phyloP scores from a whole-genome alignment of 2,888 invertebrate species.

The Diploptera punctata region DNA sequence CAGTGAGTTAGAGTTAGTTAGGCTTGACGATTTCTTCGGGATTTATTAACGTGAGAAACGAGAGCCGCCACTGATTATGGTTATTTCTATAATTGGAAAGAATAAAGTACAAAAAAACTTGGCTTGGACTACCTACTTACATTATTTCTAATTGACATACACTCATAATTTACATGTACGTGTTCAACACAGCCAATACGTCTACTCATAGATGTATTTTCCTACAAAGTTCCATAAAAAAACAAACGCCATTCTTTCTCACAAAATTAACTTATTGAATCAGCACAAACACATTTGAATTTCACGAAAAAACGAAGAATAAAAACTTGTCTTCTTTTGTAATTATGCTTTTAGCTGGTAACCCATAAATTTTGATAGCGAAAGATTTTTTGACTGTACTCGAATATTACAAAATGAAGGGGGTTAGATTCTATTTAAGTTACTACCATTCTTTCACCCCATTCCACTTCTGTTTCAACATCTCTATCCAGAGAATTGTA shows the following conservation, averaged over 20 bases:
- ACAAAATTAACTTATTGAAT: constrained; percentile 41
- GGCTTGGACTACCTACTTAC: too few relatives aligned
- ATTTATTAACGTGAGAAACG: too few relatives aligned
- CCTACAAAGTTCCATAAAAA: neutral
- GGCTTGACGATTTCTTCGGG: too few relatives aligned
- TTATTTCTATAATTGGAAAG: too few relatives aligned
- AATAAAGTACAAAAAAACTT: too few relatives aligned
- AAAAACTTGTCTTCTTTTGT: constrained; percentile 21
- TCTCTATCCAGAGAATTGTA: constrained; percentile 10
- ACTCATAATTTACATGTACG: neutral
- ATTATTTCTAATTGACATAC: too few relatives aligned
- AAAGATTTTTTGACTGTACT: constrained; percentile 30
- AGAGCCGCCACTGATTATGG: too few relatives aligned
- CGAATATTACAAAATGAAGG: constrained; percentile 24
- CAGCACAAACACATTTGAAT: constrained; percentile 15
- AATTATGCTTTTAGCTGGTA: constrained; percentile 33
- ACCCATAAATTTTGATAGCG: constrained; percentile 37
- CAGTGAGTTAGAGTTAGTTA: too few relatives aligned
- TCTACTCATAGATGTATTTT: neutral
- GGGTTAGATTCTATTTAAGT: constrained; percentile 29
- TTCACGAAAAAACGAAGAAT: constrained; percentile 15
- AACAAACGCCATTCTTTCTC: constrained; percentile 28
- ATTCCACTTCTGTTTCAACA: neutral
- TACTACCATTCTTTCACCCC: constrained; percentile 10
- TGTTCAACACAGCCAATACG: neutral